Base-by-base conservation (phyloP, 2,888 invertebrate genomes). In the Kuschelorhynchus macadamiae region DNA sequence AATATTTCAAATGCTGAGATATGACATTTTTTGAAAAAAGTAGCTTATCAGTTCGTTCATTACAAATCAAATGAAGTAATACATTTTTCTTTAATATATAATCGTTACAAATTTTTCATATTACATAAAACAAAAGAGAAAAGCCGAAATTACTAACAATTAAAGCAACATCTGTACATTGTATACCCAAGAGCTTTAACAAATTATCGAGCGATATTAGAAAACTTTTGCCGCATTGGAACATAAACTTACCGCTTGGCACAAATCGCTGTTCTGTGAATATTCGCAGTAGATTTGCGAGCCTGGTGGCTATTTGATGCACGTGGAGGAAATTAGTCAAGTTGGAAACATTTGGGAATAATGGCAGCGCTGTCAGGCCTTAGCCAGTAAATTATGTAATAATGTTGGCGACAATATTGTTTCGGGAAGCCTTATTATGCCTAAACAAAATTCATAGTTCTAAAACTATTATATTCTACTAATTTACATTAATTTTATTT, bases 311-410 rank as follows among this genome's bases (percentile, higher is more conserved):
- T 49, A 62, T 65, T 71, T 72, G 75, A 76, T 73, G 76, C 77
- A 78, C 76, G 76, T 75, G 75, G 71, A 71, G 75, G 76, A 77
- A 79, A 78, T 79, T 79, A 79, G 77, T 78, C 78, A 78, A 78
- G 77, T 77, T 74, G 71, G 74, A 72, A 76, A 73, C 79, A 77
- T 78, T 78, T 79, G 79, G 77, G 74, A 78, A 77, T 79, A 79
- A 79, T 77, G 78, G 75, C 73, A 75, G 73, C 71, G 76, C 75
- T 78, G 77, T 77, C 77, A 76, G 76, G 76, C 57, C 75, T 66
- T 49, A 73, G 72, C 76, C 75, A 76, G 77, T 79, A 78, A 79
- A 79, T 79, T 78, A 79, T 77, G 76, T 76, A 76, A 77, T 78
- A 73, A 25, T 72, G 49, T 67, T 72, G 67, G 61, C 66, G 70